Evolutionary conservation across 1,140 invertebrate species (phyloP).

Genomic region (Agrypnia vestita): DNA sequence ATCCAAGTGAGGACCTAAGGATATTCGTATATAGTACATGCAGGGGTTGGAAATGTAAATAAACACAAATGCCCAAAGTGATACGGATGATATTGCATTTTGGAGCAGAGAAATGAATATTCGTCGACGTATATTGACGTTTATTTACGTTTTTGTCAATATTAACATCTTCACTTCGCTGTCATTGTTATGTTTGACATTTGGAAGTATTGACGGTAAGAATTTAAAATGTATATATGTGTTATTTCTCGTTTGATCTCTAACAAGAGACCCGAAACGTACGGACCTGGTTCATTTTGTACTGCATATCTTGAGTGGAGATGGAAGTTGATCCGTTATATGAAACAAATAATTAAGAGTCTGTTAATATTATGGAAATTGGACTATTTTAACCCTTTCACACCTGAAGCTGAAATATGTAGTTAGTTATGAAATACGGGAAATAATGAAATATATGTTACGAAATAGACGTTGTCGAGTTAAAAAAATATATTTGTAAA

Average conservation of each 20-base stretch:
- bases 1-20: not conserved
- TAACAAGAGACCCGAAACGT: too few relatives aligned
- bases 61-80: conserved; percentile 14
- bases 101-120: conserved; percentile 48
- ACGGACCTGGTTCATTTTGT: too few relatives aligned
- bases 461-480: too few relatives aligned
- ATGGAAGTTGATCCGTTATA: too few relatives aligned
- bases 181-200: conserved; percentile 34
- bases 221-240: not conserved
- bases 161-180: conserved; percentile 28
- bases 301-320: too few relatives aligned
- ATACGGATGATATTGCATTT: not conserved
- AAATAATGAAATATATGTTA: too few relatives aligned
- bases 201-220: conserved; percentile 38
- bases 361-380: too few relatives aligned
- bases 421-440: too few relatives aligned
- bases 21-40: not conserved
- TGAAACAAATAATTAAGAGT: too few relatives aligned
- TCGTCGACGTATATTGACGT: conserved; percentile 27
- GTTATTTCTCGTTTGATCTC: not conserved
- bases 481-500: too few relatives aligned
- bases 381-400: too few relatives aligned
- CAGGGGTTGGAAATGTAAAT: conserved; percentile 24
- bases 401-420: too few relatives aligned
- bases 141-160: conserved; percentile 31